A percentile compares a stretch with the other conserved stretches of the same genome.
phyloP scores from a whole-genome alignment of 2,113 vertebrate species.

The Zingel zingel region DNA sequence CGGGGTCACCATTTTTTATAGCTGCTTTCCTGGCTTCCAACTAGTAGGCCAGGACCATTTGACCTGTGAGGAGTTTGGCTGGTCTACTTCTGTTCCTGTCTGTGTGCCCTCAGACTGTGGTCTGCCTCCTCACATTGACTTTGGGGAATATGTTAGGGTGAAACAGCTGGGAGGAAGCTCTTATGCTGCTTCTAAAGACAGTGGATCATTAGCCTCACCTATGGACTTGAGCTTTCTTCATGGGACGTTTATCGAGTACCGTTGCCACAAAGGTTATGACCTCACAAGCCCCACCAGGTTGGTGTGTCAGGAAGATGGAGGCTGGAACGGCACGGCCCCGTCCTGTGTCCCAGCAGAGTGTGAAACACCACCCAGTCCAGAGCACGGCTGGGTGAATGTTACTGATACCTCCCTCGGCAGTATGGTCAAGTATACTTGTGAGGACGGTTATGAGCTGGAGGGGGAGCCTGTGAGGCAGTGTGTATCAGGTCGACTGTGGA shows the following conservation, averaged over 20 bases:
- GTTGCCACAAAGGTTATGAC: conserved; percentile 91
- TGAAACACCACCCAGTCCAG: conserved; percentile 82
- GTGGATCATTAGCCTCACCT: conserved; percentile 16
- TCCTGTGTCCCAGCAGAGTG: conserved; percentile 90
- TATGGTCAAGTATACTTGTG: conserved; percentile 87
- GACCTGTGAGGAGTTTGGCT: conserved; percentile 93
- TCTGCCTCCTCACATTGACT: conserved; percentile 96
- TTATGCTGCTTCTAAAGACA: conserved; percentile 15
- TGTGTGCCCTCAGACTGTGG: conserved; percentile 94
- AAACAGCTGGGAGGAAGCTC: conserved; percentile 28
- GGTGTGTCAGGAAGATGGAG: conserved; percentile 92
- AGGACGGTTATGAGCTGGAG: conserved; percentile 87
- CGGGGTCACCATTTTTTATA: conserved; percentile 97
- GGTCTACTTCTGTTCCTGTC: conserved; percentile 90
- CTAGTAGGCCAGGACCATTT: conserved; percentile 92
- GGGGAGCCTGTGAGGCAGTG: conserved; percentile 89
- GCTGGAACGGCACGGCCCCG: conserved; percentile 95
- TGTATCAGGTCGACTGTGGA: conserved; percentile 90
- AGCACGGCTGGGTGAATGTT: conserved; percentile 88
- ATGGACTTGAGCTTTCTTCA: conserved; percentile 87
- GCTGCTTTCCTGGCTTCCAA: conserved; percentile 96
- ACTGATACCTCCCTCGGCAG: conserved; percentile 88
- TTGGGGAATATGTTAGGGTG: conserved; percentile 90
- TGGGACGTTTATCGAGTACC: conserved; percentile 88
- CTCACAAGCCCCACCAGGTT: conserved; percentile 85